Evolutionary conservation across 2,888 invertebrate genomes (phyloP).

Genomic region (Proisotoma minuta): DNA sequence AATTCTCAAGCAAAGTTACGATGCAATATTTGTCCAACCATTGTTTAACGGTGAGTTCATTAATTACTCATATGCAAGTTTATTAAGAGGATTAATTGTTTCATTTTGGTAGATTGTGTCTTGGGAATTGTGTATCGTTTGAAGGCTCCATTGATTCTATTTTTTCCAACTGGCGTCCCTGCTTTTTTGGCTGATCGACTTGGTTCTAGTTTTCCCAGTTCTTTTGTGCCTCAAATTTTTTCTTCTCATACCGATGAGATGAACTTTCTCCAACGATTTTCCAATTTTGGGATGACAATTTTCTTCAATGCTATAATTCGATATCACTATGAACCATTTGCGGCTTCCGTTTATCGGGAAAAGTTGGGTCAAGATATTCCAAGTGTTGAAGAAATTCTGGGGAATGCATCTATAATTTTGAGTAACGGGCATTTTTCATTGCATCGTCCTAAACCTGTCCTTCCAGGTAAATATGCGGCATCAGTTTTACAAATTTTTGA

Average conservation of each 20-base stretch:
- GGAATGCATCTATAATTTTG: slow-evolving; percentile 41
- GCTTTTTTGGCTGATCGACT: slow-evolving; percentile 12
- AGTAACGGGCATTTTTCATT: slow-evolving; percentile 48
- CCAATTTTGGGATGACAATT: slow-evolving; percentile 47
- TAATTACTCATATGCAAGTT: too few species aligned
- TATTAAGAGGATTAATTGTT: too few species aligned
- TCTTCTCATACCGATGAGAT: slow-evolving; percentile 42
- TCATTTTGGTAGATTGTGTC: too few species aligned
- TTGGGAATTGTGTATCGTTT: slow-evolving; percentile 46
- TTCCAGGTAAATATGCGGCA: too few species aligned
- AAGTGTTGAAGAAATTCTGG: slow-evolving; percentile 13
- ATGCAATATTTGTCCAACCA: slow-evolving; percentile 48
- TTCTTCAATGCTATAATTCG: slow-evolving; percentile 50
- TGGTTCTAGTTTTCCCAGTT: slow-evolving; percentile 45
- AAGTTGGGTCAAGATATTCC: slow-evolving; percentile 29
- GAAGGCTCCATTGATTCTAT: slow-evolving; percentile 50
- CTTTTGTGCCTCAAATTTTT: slow-evolving; percentile 49
- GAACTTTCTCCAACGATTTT: slow-evolving; percentile 47
- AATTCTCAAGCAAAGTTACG: slow-evolving; percentile 38
- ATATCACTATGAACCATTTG: slow-evolving; percentile 48
- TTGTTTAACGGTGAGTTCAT: slow-evolving; percentile 48
- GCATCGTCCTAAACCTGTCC: slow-evolving; percentile 41
- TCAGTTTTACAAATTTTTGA: too few species aligned
- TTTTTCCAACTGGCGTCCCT: slow-evolving; percentile 35
- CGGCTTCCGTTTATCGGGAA: slow-evolving; percentile 24